phyloP scores from a whole-genome alignment of 2,797 vertebrate genomes.

The Leptoclinus maculatus region DNA sequence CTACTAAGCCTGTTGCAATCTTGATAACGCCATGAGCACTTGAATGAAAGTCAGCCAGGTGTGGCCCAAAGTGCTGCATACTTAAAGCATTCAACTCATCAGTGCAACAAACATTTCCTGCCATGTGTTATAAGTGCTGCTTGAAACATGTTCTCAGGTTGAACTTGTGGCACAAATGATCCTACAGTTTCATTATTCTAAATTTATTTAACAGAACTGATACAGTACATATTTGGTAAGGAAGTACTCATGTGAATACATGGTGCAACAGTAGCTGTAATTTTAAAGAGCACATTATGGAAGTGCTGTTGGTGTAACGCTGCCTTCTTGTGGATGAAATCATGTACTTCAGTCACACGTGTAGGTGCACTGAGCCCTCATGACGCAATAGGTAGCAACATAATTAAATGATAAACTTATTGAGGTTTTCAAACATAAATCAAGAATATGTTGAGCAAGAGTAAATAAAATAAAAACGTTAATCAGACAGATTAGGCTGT shows the following conservation, averaged over 20 bases:
- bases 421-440: not conserved
- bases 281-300: not conserved
- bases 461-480: conserved; percentile 15
- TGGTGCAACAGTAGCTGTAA: not conserved
- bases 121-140: not conserved
- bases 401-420: not conserved
- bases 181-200: not conserved
- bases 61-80: not conserved
- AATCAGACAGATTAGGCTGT: not conserved
- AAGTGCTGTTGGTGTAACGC: conserved; percentile 8
- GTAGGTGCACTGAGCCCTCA: not conserved
- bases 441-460: not conserved
- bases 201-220: conserved; percentile 17
- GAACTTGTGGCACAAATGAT: not conserved
- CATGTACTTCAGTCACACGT: not conserved
- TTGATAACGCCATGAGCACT: not conserved
- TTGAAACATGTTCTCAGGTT: not conserved
- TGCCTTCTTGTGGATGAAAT: conserved; percentile 35
- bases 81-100: not conserved
- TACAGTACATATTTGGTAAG: not conserved
- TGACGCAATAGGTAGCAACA: not conserved
- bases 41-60: not conserved
- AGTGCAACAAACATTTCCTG: not conserved
- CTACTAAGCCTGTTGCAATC: not conserved
- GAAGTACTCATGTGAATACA: not conserved